Evolutionary conservation across 2,113 vertebrate genomes (phyloP).

Genomic region (Genyomyrus donnyi): DNA sequence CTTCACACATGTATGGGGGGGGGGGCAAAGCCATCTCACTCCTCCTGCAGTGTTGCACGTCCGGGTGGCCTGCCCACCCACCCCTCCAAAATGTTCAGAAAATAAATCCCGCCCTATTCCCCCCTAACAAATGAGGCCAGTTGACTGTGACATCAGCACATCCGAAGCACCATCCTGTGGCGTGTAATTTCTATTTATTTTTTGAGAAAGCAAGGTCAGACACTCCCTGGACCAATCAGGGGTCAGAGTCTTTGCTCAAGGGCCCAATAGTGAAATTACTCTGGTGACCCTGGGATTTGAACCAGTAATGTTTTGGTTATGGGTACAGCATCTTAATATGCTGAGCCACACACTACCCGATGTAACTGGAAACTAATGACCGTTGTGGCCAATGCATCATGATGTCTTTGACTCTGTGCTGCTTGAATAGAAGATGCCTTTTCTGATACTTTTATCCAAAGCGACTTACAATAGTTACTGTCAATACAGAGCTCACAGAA

Average conservation of each 20-base stretch:
- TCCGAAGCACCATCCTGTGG: not conserved
- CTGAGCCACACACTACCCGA: not conserved
- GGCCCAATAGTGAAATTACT: not conserved
- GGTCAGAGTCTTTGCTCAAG: not conserved
- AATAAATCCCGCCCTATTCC: not conserved
- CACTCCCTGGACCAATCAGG: not conserved
- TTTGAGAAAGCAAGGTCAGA: not conserved
- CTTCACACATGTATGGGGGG: conserved; percentile 29
- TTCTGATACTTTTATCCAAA: not conserved
- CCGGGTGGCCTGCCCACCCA: not conserved
- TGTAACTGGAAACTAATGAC: not conserved
- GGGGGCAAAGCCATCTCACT: not conserved
- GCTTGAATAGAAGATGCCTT: not conserved
- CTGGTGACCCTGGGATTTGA: not conserved
- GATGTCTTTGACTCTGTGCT: not conserved
- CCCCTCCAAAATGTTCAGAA: not conserved
- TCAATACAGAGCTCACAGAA: not conserved
- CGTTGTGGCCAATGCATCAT: not conserved
- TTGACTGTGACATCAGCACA: not conserved
- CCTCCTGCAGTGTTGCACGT: not conserved
- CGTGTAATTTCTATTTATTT: not conserved
- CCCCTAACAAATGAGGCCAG: not conserved
- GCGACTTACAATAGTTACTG: not conserved
- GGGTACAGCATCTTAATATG: not conserved
- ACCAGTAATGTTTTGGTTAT: not conserved